Percentiles rank a stretch among this genome's conserved stretches.
Conservation (phyloP, 37 sponge, comb jelly and placozoan genomes). For the Lycopodina hypogea region DNA sequence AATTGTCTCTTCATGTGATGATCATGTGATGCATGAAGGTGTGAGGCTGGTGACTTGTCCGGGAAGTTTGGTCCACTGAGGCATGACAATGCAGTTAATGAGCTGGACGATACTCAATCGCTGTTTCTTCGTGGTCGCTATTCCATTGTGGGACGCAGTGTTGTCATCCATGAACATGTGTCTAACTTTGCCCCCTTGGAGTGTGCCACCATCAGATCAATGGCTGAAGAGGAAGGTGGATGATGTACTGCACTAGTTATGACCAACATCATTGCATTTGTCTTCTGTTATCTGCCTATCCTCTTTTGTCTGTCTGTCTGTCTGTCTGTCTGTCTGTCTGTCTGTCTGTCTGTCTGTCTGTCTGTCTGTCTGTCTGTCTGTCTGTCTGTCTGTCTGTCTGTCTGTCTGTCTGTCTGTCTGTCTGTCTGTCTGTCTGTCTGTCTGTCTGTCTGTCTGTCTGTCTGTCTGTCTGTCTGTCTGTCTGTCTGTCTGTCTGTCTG, state of each 20-base stretch:
- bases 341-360: no score
- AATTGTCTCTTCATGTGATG: no score
- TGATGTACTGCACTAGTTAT: not conserved
- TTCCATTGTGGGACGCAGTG: constrained; percentile 51
- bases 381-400: no score
- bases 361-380: no score
- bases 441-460: no score
- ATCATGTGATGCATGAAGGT: no score
- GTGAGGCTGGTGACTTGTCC: constrained; percentile 63
- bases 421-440: no score
- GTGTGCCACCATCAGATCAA: constrained; percentile 46
- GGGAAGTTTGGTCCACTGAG: constrained; percentile 55
- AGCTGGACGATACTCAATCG: constrained; percentile 17
- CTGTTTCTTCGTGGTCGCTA: constrained; percentile 26
- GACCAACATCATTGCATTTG: not conserved
- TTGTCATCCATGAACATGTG: constrained; percentile 37
- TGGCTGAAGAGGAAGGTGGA: not conserved
- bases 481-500: no score
- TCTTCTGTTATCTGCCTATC: not conserved
- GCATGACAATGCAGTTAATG: not conserved
- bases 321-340: no score
- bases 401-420: no score
- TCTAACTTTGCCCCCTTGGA: constrained; percentile 6
- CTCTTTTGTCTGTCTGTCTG: not conserved
- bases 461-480: no score